Base-by-base conservation (phyloP, 2,797 vertebrate species). In the Parotocinclus haroldoi region DNA sequence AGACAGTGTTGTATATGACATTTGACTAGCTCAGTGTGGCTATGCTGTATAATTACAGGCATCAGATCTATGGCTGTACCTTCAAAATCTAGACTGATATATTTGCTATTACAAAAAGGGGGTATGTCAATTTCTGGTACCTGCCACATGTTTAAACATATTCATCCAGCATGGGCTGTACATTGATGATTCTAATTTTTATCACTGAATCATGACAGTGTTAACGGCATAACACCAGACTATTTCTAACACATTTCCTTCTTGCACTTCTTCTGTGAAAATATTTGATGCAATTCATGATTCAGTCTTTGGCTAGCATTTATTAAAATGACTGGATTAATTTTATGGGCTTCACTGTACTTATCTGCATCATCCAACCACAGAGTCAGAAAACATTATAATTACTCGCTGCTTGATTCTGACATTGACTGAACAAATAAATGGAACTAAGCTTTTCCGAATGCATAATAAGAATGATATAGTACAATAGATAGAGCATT, bases 351-450 rank as follows among this genome's bases (percentile, higher is more conserved):
- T 27, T 27, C 27, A 27, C 27, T 27, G 27, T 27, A 5, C 27
- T 27, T 27, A 27, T 27, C 27, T 27, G 27, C 2, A 27, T 27
- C 27, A 27, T 27, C 52, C 45, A 49, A 69, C 55, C 27, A 56
- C 46, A 56, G 37, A 38, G 60, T 70, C 46, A 49, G 18, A 55
- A 54, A 44, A 27, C 52, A 50, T 56, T 59, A 63, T 70, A 63
- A 57, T 8, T 16, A 37, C 39, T 51, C n/a, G 37, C 60, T 52
- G 67, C 45, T 4, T 18, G 45, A 38, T 37, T 42, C 68, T 63
- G 60, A 57, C 60, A 70, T 14, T 45, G 60, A 27, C 44, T 52
- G 46, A 70, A 57, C 48, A 63, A 46, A 58, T 45, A 48, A 54
- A 50, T 68, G 9, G 16, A 36, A 40, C n/a, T 17, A 17, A 49